These are phyloP conservation scores for Botrylloides violaceus DNA, from an alignment of 23 tunicate genomes.

Conservation along the genomic window DNA sequence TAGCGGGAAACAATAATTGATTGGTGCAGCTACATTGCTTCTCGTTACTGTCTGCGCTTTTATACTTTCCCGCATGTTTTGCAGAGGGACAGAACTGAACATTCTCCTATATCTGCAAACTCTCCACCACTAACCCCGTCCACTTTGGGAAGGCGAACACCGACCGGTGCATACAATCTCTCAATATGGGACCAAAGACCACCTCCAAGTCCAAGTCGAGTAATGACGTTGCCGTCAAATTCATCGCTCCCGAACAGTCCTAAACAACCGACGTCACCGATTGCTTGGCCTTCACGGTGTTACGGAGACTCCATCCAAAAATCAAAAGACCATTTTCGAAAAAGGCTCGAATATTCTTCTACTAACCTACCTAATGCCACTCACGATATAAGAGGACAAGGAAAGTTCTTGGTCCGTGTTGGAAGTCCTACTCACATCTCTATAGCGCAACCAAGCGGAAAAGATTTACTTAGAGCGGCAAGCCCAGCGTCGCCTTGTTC, in stretches of 20 bases:
- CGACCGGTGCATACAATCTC: conserved; percentile 22
- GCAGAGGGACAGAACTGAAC: not conserved
- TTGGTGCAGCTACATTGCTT: no score
- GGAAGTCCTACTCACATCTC: not conserved
- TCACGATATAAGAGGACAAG: not conserved
- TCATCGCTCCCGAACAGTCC: not conserved
- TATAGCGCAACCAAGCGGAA: not conserved
- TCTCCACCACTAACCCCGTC: not conserved
- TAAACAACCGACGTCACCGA: not conserved
- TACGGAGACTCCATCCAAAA: not conserved
- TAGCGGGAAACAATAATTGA: no score
- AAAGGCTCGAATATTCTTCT: not conserved
- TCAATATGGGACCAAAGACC: conserved; percentile 17
- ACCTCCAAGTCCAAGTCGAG: conserved; percentile 19
- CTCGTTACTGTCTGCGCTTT: no score
- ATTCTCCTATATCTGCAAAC: not conserved
- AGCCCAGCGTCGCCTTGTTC: no score
- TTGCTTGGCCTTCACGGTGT: not conserved
- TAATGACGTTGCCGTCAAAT: not conserved
- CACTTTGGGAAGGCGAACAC: conserved; percentile 15
- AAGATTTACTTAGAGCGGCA: not conserved
- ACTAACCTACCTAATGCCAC: not conserved
- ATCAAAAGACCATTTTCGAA: not conserved
- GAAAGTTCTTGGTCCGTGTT: not conserved
- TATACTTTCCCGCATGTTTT: no score